Evolutionary conservation across 1,140 invertebrate species (phyloP), one percentile per base, ranked within the genome.

Genomic region (Cecropterus lyciades): DNA sequence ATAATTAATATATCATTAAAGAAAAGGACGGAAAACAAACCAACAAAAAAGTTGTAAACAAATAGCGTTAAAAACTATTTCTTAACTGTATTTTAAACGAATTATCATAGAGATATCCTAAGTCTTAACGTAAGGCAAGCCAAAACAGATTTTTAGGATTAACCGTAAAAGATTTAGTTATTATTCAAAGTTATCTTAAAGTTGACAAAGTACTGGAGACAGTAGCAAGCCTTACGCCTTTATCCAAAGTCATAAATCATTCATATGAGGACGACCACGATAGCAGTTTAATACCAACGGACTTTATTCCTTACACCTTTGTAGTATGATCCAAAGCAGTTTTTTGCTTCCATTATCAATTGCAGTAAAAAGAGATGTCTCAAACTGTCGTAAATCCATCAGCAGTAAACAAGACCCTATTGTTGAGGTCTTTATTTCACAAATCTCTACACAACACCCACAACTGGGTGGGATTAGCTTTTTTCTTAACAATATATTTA

Each of bases 401-500:
- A 83, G 59, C 51, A 75, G 69, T 75, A 79, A 80, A 80, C 73
- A 81, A 76, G 67, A 49, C 59, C 67, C 59, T 49, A 66, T 70
- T 69, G 65, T 72, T 51, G 56, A 49, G 27, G 56, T 55, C 43
- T 66, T 60, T 67, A 52, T 69, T 65, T 53, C 55, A 59, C 52
- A 68, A 74, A 73, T 73, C 64, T 66, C 65, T 65, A 69, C 53
- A 64, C n/a, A 49, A 75, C 65, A 63, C 65, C 72, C 67, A 72
- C 79, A 81, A 77, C 77, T 74, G 77, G 78, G 77, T 77, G 75
- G 81, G 78, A 86, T 84, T 84, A 79, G 65, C 68, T 75, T 72
- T 75, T 73, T 69, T 68, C 65, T 46, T 20, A 78, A 84, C 77
- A 83, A 82, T 79, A 82, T 70, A 76, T 80, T 85, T 83, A 84